A percentile compares a stretch with the other conserved stretches of the same genome.
phyloP scores from a whole-genome alignment of 2,888 invertebrate genomes.

The Ectemnius lituratus region DNA sequence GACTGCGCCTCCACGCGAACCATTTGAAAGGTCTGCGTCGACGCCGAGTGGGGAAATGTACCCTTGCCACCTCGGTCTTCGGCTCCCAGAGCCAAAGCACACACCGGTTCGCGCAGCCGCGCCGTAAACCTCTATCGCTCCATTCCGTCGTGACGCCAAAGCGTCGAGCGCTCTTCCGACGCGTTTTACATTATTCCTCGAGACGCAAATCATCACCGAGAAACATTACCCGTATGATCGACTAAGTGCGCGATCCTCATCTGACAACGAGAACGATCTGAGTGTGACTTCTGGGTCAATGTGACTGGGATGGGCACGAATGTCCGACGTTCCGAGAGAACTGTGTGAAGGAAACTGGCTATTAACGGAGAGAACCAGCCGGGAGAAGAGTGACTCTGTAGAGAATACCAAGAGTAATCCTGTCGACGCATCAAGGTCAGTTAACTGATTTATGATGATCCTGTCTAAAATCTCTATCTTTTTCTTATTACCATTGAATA shows the following conservation, averaged over 20 bases:
- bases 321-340: neutral
- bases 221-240: neutral
- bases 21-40: conserved; percentile 34
- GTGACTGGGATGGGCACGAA: too few species aligned
- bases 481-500: too few species aligned
- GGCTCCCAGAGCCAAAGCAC: conserved; percentile 44
- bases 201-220: conserved; percentile 2
- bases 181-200: neutral
- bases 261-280: neutral
- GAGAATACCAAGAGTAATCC: conserved; percentile 64
- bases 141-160: conserved; percentile 14
- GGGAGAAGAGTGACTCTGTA: too few species aligned
- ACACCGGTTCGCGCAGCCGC: conserved; percentile 77
- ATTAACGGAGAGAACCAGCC: too few species aligned
- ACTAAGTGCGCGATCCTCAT: neutral
- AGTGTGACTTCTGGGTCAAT: neutral
- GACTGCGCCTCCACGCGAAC: conserved; percentile 31
- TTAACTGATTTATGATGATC: conserved; percentile 17
- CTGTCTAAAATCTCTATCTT: too few species aligned
- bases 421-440: conserved; percentile 74
- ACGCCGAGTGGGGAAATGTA: conserved; percentile 39
- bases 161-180: too few species aligned
- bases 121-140: conserved; percentile 68
- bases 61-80: conserved; percentile 21
- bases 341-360: conserved; percentile 4